Conservation (phyloP, 2,888 invertebrate genomes). For the Amphipoea oculea region DNA sequence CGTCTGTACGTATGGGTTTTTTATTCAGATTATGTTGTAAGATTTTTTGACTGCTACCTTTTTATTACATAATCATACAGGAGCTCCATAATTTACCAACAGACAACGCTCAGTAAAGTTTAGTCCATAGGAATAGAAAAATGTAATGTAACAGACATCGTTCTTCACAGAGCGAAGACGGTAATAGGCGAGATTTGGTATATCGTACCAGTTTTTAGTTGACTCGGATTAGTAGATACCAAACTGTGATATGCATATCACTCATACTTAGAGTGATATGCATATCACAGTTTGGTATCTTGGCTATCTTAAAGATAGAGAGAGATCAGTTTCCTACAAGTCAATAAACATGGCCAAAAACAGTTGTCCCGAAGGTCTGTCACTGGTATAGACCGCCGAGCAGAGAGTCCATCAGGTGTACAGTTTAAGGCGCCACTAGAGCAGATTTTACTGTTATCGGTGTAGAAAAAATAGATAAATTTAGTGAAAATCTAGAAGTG, state of each 20-base stretch:
- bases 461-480: background rate
- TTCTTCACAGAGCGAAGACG: background rate
- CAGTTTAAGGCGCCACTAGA: background rate
- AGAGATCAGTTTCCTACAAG: background rate
- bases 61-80: background rate
- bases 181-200: background rate
- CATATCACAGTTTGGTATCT: background rate
- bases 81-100: background rate
- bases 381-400: background rate
- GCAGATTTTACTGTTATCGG: no score
- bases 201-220: background rate
- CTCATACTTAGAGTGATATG: no score
- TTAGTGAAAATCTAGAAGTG: background rate
- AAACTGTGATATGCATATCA: background rate
- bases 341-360: background rate
- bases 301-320: background rate
- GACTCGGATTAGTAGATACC: background rate
- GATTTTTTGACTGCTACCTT: slow-evolving; percentile 4
- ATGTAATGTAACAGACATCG: no score
- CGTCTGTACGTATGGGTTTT: slow-evolving; percentile 28
- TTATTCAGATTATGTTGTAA: slow-evolving; percentile 34
- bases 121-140: background rate
- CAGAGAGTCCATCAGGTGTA: background rate
- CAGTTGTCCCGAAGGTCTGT: background rate
- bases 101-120: background rate